Evolutionary conservation across 2,888 invertebrate species (phyloP).

Genomic region (Euproctis similis): DNA sequence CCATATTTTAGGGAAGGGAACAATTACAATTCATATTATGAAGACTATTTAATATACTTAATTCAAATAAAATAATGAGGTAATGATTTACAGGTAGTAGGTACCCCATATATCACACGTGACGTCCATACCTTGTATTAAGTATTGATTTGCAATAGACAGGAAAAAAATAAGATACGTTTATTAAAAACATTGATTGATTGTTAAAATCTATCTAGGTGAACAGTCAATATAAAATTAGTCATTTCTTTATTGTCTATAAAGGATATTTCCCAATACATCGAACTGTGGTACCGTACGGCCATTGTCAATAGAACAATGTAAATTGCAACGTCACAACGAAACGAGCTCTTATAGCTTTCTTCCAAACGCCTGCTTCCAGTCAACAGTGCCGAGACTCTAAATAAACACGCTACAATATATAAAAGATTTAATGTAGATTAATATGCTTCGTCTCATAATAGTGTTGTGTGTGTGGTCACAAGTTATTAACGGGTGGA

Average conservation of each 20-base stretch:
- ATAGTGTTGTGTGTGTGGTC: conserved; percentile 37
- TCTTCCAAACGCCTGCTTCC: conserved; percentile 39
- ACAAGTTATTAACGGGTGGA: conserved; percentile 26
- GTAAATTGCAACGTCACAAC: conserved; percentile 31
- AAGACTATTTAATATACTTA: too few relatives aligned
- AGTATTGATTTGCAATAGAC: neutral
- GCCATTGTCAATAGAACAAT: conserved; percentile 55
- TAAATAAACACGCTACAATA: conserved; percentile 37
- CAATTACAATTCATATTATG: too few relatives aligned
- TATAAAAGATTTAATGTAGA: conserved; percentile 27
- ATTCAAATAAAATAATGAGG: too few relatives aligned
- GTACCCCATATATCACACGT: too few relatives aligned
- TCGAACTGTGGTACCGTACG: conserved; percentile 28
- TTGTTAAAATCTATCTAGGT: conserved; percentile 12
- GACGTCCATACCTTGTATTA: too few relatives aligned
- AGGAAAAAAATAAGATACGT: conserved; percentile 2
- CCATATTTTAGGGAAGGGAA: too few relatives aligned
- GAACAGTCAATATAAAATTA: conserved; percentile 12
- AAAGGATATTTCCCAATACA: conserved; percentile 49
- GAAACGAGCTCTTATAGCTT: conserved; percentile 57
- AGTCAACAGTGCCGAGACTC: conserved; percentile 32
- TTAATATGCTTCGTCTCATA: conserved; percentile 34
- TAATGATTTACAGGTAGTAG: too few relatives aligned
- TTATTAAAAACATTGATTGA: conserved; percentile 2
- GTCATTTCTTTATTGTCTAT: conserved; percentile 18